These are phyloP conservation scores for Nymphalis urticae DNA, from an alignment of 2,888 invertebrate genomes.

Conservation along the genomic window DNA sequence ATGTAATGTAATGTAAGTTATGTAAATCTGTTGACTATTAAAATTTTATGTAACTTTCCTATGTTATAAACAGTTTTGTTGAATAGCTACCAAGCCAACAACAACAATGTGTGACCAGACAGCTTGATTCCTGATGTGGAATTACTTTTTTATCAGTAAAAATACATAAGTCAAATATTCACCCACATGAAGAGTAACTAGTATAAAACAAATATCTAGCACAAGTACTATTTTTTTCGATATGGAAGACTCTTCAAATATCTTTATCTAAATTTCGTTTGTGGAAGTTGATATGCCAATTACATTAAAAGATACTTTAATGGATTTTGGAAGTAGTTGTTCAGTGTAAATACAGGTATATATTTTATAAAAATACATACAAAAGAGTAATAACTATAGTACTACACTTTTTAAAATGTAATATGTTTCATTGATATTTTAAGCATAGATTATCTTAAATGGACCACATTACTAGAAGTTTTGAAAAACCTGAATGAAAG, in stretches of 20 bases:
- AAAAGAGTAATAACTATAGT: slow-evolving; percentile 68
- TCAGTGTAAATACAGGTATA: slow-evolving; percentile 77
- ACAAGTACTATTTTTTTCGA: slow-evolving; percentile 74
- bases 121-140: slow-evolving; percentile 4
- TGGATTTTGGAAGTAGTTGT: slow-evolving; percentile 71
- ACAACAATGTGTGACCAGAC: neutral
- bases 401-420: slow-evolving; percentile 64
- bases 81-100: neutral
- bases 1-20: no score
- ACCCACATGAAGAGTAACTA: slow-evolving; percentile 58
- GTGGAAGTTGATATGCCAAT: slow-evolving; percentile 82
- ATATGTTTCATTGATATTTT: slow-evolving; percentile 79
- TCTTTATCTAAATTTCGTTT: slow-evolving; percentile 72
- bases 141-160: slow-evolving; percentile 22
- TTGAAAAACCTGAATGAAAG: slow-evolving; percentile 34
- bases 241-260: slow-evolving; percentile 78
- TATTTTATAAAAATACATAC: slow-evolving; percentile 81
- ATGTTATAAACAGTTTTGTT: no score
- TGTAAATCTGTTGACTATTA: no score
- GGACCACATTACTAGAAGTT: slow-evolving; percentile 57
- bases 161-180: slow-evolving; percentile 55
- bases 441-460: slow-evolving; percentile 62
- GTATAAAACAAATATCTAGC: slow-evolving; percentile 64
- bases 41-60: no score
- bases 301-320: slow-evolving; percentile 61